Evolutionary conservation across 64 coral and sea anemone species (phyloP).

Genomic region (Montipora foliosa): DNA sequence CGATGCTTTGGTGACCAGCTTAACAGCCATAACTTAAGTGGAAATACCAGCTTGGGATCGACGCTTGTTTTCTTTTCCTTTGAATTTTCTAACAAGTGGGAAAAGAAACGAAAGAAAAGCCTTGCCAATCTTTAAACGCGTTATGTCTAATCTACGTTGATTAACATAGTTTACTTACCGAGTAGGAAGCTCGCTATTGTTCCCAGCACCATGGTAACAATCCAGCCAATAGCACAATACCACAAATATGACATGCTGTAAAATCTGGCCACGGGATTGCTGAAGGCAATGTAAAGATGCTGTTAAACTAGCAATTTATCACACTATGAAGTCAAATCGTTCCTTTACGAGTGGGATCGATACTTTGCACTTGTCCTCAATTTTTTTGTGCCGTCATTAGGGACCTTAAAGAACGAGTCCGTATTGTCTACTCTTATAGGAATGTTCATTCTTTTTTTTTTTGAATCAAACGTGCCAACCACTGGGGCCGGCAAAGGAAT

Average conservation of each 20-base stretch:
- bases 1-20: constrained; percentile 41
- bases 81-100: not conserved
- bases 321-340: too few species aligned
- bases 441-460: too few species aligned
- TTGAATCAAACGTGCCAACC: too few species aligned
- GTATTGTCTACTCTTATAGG: too few species aligned
- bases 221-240: constrained; percentile 70
- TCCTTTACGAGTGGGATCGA: too few species aligned
- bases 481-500: too few species aligned
- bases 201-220: constrained; percentile 53
- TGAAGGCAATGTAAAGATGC: not conserved
- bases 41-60: constrained; percentile 33
- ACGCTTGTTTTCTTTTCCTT: constrained; percentile 24
- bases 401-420: too few species aligned
- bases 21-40: constrained; percentile 53
- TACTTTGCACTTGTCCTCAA: too few species aligned
- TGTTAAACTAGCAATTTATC: not conserved
- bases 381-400: too few species aligned
- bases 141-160: not conserved
- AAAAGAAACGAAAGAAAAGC: not conserved
- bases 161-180: constrained; percentile 3
- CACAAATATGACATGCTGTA: constrained; percentile 80
- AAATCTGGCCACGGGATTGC: constrained; percentile 55
- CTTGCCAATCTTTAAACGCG: not conserved
- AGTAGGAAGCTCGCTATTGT: constrained; percentile 34